Evolutionary conservation across 2,888 invertebrate species (phyloP).

Genomic region (Arrhopalites spinosus): DNA sequence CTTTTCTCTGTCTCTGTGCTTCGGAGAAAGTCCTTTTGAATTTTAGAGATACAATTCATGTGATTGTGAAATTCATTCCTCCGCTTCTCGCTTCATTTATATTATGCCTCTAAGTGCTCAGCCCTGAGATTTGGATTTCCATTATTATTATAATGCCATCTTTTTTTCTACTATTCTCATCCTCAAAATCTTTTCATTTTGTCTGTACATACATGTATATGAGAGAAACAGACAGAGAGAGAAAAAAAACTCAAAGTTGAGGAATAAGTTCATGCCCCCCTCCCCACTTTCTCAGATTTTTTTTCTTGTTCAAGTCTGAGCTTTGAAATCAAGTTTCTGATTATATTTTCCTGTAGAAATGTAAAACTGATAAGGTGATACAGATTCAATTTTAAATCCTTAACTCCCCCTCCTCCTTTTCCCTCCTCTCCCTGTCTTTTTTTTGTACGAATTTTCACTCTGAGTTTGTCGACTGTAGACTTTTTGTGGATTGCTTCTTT

Average conservation of each 20-base stretch:
- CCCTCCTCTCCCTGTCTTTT: neutral
- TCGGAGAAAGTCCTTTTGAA: slow-evolving; percentile 10
- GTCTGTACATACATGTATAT: neutral
- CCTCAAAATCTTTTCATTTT: too few species aligned
- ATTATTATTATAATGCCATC: too few species aligned
- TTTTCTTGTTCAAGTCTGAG: too few species aligned
- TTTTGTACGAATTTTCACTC: neutral
- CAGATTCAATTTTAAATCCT: slow-evolving; percentile 27
- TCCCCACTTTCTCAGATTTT: too few species aligned
- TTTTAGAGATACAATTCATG: too few species aligned
- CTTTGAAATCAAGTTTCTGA: neutral
- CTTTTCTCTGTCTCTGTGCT: slow-evolving; percentile 8
- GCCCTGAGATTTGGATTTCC: too few species aligned
- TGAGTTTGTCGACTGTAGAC: slow-evolving; percentile 9
- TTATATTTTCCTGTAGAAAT: slow-evolving; percentile 18
- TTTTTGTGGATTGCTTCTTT: slow-evolving; percentile 26
- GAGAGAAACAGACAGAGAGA: neutral
- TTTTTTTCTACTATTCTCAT: too few species aligned
- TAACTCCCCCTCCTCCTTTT: neutral
- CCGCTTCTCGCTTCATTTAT: too few species aligned
- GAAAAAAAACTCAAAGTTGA: neutral
- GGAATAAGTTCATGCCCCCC: neutral
- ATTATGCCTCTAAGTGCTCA: too few species aligned
- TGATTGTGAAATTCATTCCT: too few species aligned
- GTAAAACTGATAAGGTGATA: slow-evolving; percentile 27